These are phyloP conservation scores for Drosophila melanogaster DNA, from an alignment of 1,140 invertebrate species.

Conservation along the genomic window Release_6_plus_ISO1_MT NC_004354.4:18738501-18739000, in stretches of 20 bases:
- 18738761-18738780: conserved; percentile 32
- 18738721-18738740: conserved; percentile 42
- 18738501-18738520: no score
- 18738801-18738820: conserved; percentile 43
- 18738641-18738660: neutral
- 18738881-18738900: conserved; percentile 41
- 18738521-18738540: neutral
- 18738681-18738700: conserved; percentile 11
- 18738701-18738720: conserved; percentile 38
- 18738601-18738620: no score
- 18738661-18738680: conserved; percentile 1
- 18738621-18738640: neutral
- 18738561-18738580: conserved; percentile 2
- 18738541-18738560: neutral
- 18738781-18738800: neutral
- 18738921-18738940: conserved; percentile 25
- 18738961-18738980: conserved; percentile 38
- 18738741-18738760: conserved; percentile 51
- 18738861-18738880: conserved; percentile 19
- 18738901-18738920: conserved; percentile 40
- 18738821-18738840: conserved; percentile 75
- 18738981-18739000: conserved; percentile 54
- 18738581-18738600: neutral
- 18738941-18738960: conserved; percentile 48
- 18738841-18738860: conserved; percentile 67